Evolutionary conservation across 1,140 invertebrate species (phyloP).

Genomic region (Apis mellifera): DNA sequence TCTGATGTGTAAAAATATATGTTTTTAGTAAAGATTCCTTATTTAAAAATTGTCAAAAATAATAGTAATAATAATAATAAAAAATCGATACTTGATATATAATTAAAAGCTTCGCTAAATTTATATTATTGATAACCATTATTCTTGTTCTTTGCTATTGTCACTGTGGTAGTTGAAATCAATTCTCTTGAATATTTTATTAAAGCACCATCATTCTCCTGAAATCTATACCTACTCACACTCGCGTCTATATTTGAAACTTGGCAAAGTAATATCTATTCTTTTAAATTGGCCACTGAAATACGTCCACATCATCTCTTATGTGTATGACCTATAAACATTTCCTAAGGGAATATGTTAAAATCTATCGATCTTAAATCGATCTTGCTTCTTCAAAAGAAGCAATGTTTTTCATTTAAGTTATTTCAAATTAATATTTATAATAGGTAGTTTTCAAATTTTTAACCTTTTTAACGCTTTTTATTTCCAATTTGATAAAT

Average conservation of each 20-base stretch:
- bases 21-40: neutral
- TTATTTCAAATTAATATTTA: too few relatives aligned
- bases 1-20: too few relatives aligned
- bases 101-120: neutral
- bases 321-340: slow-evolving; percentile 63
- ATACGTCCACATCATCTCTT: slow-evolving; percentile 73
- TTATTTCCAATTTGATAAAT: too few relatives aligned
- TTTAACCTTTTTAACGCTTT: neutral
- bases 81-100: neutral
- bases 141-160: neutral
- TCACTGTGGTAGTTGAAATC: slow-evolving; percentile 64
- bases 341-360: slow-evolving; percentile 46
- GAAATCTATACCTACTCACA: slow-evolving; percentile 61
- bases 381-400: slow-evolving; percentile 37
- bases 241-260: slow-evolving; percentile 68
- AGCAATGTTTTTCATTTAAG: neutral
- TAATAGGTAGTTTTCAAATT: neutral
- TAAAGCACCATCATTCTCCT: slow-evolving; percentile 60
- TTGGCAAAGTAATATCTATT: slow-evolving; percentile 45
- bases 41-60: neutral
- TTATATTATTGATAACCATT: neutral
- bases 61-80: too few relatives aligned
- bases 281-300: slow-evolving; percentile 69
- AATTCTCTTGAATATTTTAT: slow-evolving; percentile 76
- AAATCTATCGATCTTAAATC: slow-evolving; percentile 1